A percentile compares a stretch with the other conserved stretches of the same genome.
These are phyloP conservation scores for Hyperopisus bebe DNA, from an alignment of 2,113 vertebrate species.

Conservation along the genomic window DNA sequence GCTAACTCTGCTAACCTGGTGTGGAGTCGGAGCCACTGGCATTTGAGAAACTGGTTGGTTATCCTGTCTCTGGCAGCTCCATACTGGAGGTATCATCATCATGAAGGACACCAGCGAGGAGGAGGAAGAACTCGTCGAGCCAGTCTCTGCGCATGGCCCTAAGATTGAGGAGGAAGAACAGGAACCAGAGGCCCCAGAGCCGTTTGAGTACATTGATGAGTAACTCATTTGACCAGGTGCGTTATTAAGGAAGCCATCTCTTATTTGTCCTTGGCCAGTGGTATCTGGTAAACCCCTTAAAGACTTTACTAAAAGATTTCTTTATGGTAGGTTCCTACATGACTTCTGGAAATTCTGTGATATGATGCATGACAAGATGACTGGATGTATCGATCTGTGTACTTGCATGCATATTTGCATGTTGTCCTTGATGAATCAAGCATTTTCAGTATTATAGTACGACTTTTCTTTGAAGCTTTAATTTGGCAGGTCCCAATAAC, in stretches of 20 bases:
- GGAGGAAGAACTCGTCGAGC: slow-evolving; percentile 91
- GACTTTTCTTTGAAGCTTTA: too few species aligned
- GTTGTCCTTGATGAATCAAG: background rate
- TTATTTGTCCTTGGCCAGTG: background rate
- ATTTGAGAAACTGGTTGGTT: background rate
- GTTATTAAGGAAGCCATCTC: background rate
- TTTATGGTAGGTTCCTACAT: background rate
- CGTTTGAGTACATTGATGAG: slow-evolving; percentile 95
- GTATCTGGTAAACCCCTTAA: background rate
- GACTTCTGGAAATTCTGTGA: background rate
- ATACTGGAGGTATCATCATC: slow-evolving; percentile 95
- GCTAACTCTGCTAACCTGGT: background rate
- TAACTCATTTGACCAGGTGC: slow-evolving; percentile 48
- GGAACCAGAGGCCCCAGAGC: slow-evolving; percentile 92
- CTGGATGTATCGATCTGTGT: background rate
- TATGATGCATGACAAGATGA: background rate
- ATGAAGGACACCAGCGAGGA: slow-evolving; percentile 94
- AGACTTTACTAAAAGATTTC: background rate
- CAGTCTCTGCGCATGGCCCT: slow-evolving; percentile 89
- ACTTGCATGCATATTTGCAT: background rate
- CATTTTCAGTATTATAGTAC: background rate
- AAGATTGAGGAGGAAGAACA: slow-evolving; percentile 98
- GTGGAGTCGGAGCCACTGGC: background rate
- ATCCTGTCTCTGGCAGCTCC: slow-evolving; percentile 62
- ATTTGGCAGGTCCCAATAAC: background rate